A percentile compares a stretch with the other conserved stretches of the same genome.
Evolutionary conservation across 2,797 vertebrate species (phyloP).

Genomic region (Scomberomorus guttatus): DNA sequence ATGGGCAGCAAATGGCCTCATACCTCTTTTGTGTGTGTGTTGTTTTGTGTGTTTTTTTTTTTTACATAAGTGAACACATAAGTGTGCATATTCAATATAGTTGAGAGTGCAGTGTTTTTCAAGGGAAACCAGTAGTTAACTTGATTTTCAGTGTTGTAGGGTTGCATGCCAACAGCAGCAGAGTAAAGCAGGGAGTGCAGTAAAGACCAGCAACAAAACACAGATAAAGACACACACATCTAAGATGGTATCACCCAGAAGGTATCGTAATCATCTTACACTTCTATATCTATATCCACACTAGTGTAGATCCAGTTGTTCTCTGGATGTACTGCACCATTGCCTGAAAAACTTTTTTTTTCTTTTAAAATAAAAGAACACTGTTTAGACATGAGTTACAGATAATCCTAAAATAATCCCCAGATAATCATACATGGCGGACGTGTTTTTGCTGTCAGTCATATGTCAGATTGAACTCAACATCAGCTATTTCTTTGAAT

Average conservation of each 20-base stretch:
- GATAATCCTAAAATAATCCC: neutral
- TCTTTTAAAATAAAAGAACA: neutral
- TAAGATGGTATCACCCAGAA: slow-evolving; percentile 25
- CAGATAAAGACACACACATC: slow-evolving; percentile 19
- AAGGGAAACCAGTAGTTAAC: neutral
- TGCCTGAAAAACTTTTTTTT: neutral
- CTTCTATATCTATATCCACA: too few relatives aligned
- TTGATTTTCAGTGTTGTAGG: neutral
- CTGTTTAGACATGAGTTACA: neutral
- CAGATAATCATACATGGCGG: neutral
- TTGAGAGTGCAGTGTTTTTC: neutral
- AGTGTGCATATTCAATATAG: neutral
- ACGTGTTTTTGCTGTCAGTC: neutral
- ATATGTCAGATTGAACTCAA: slow-evolving; percentile 7
- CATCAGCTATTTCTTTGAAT: neutral
- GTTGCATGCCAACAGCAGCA: neutral
- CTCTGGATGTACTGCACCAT: neutral
- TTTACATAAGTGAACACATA: too few relatives aligned
- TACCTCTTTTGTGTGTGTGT: neutral
- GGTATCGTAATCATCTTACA: slow-evolving; percentile 7
- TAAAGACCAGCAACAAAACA: slow-evolving; percentile 16
- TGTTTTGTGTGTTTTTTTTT: neutral
- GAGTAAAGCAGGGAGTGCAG: neutral
- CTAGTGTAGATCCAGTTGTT: too few relatives aligned
- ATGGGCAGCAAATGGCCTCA: neutral